Conservation (phyloP, 1,140 invertebrate species). For the Cotesia glomerata region DNA sequence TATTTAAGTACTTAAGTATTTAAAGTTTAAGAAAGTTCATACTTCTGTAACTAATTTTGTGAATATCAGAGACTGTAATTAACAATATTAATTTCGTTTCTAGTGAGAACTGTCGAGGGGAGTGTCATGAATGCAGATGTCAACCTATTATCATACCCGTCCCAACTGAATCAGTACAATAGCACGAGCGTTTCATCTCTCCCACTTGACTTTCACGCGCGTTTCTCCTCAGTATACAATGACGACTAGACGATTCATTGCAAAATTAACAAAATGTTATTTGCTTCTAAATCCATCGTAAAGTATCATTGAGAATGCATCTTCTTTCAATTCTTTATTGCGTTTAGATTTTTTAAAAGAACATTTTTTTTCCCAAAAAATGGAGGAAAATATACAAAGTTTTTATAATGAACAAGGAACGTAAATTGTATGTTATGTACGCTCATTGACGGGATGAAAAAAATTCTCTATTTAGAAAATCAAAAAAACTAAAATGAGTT, state of each 20-base stretch:
- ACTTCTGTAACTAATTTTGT: not conserved
- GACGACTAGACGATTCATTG: slow-evolving; percentile 56
- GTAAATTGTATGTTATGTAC: no score
- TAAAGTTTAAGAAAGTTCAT: no score
- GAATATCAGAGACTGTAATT: slow-evolving; percentile 47
- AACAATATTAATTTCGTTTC: slow-evolving; percentile 63
- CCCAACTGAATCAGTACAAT: slow-evolving; percentile 6
- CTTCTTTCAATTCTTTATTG: slow-evolving; percentile 38
- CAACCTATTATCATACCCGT: slow-evolving; percentile 61
- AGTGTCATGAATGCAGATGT: slow-evolving; percentile 62
- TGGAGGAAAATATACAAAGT: no score
- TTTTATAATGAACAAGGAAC: no score
- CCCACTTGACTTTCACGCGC: slow-evolving; percentile 15
- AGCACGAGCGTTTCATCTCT: slow-evolving; percentile 19
- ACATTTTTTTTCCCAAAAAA: no score
- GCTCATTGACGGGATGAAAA: no score
- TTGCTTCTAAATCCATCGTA: slow-evolving; percentile 54
- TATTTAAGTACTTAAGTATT: no score
- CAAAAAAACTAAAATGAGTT: no score
- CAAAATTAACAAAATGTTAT: slow-evolving; percentile 63
- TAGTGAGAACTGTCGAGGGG: slow-evolving; percentile 38
- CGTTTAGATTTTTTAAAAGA: no score
- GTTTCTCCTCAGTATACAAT: slow-evolving; percentile 10
- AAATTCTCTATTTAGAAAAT: no score
- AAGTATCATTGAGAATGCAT: slow-evolving; percentile 62